phyloP scores from a whole-genome alignment of 2,797 vertebrate genomes.

The Nothura maculosa region DNA sequence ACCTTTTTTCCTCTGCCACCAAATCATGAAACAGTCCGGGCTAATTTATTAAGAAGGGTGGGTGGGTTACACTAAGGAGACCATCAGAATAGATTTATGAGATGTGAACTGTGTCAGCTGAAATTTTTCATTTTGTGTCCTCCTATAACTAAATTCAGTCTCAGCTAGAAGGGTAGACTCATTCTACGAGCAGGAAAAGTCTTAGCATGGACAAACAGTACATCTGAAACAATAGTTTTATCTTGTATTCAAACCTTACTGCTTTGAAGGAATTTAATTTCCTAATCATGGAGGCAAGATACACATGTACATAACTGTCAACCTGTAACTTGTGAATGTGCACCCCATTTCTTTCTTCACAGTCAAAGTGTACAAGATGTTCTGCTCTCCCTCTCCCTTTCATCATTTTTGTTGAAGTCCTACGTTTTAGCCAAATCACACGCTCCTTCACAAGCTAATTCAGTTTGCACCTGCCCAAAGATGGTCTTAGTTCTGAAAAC shows the following conservation, averaged over 20 bases:
- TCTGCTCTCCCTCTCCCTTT: background rate
- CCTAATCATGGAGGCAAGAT: background rate
- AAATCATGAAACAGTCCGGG: background rate
- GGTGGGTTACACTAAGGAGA: background rate
- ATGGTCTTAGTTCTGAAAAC: background rate
- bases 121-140: background rate
- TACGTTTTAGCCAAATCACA: background rate
- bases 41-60: no score
- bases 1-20: rapidly evolving
- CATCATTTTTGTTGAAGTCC: background rate
- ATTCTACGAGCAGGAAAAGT: background rate
- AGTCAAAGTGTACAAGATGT: background rate
- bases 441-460: background rate
- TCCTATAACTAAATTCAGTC: background rate
- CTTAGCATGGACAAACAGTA: no score
- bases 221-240: background rate
- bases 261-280: background rate
- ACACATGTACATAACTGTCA: background rate
- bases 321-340: background rate
- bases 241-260: no score
- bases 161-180: background rate
- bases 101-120: background rate
- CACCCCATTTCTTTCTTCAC: background rate
- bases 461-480: background rate
- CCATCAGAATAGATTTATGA: background rate